Percentiles rank a stretch among this genome's conserved stretches.
Evolutionary conservation across 2,888 invertebrate species (phyloP).

Genomic region (Halictus ligatus): DNA sequence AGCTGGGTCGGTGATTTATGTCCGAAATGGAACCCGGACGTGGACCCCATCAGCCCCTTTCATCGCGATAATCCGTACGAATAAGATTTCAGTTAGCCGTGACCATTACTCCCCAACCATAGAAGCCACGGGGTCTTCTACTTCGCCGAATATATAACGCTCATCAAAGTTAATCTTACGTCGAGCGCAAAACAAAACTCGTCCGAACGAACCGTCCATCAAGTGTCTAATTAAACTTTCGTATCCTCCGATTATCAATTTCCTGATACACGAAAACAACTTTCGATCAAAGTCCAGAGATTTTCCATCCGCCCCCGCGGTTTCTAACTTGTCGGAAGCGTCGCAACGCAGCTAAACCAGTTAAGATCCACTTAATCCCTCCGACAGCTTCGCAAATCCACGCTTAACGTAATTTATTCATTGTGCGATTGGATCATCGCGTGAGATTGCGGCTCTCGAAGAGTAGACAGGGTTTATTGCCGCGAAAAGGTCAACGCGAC

Average conservation of each 20-base stretch:
- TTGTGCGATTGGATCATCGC: constrained; percentile 33
- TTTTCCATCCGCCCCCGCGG: not conserved
- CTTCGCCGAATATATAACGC: not conserved
- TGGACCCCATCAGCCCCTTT: constrained; percentile 35
- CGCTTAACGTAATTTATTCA: constrained; percentile 38
- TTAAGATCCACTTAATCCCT: constrained; percentile 5
- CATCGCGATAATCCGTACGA: constrained; percentile 30
- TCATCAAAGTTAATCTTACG: not conserved
- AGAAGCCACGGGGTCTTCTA: not conserved
- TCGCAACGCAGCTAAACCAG: not conserved
- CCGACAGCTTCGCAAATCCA: constrained; percentile 17
- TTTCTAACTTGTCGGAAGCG: not conserved
- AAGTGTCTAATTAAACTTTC: not conserved
- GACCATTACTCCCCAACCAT: not conserved
- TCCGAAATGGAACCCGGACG: constrained; percentile 3
- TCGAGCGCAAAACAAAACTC: not conserved
- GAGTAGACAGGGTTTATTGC: constrained; percentile 39
- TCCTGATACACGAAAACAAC: constrained; percentile 2
- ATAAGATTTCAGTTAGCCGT: constrained; percentile 35
- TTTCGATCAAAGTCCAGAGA: not conserved
- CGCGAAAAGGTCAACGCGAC: constrained; percentile 47
- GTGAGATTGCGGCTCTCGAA: constrained; percentile 38
- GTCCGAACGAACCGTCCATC: not conserved
- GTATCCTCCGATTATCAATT: not conserved
- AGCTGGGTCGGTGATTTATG: constrained; percentile 40